These are phyloP conservation scores for Drosophila arizonae DNA, from an alignment of 1,140 invertebrate genomes.

Conservation along the genomic window DNA sequence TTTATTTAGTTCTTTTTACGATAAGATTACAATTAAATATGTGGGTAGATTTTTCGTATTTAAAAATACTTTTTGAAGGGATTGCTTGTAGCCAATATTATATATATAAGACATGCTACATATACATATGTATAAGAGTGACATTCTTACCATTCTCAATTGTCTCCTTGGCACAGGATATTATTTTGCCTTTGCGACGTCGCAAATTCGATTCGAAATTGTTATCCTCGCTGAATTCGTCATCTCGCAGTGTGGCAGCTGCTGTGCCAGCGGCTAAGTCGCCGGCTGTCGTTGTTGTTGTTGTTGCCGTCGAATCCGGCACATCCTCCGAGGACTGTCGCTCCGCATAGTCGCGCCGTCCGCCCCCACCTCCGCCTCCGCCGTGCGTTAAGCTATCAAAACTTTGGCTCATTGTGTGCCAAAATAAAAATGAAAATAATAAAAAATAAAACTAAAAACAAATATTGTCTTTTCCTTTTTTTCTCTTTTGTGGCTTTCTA, in stretches of 20 bases:
- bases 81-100: background rate
- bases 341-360: constrained; percentile 50
- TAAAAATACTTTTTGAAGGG: background rate
- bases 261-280: constrained; percentile 29
- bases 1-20: no score
- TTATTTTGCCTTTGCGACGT: constrained; percentile 82
- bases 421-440: constrained; percentile 31
- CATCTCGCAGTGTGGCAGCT: constrained; percentile 40
- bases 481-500: constrained; percentile 10
- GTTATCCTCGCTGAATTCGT: constrained; percentile 80
- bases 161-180: constrained; percentile 83
- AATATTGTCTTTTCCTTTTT: constrained; percentile 22
- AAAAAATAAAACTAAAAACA: constrained; percentile 12
- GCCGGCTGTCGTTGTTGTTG: constrained; percentile 58
- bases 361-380: constrained; percentile 32
- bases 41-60: background rate
- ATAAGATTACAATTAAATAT: no score
- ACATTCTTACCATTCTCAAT: constrained; percentile 77
- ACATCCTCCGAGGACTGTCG: constrained; percentile 79
- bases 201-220: constrained; percentile 82
- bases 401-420: constrained; percentile 76
- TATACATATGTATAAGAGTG: constrained; percentile 9
- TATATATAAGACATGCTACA: background rate
- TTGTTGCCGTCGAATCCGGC: constrained; percentile 60
- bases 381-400: constrained; percentile 71